Evolutionary conservation across 2,888 invertebrate genomes (phyloP).

Genomic region (Xestobium rufovillosum): DNA sequence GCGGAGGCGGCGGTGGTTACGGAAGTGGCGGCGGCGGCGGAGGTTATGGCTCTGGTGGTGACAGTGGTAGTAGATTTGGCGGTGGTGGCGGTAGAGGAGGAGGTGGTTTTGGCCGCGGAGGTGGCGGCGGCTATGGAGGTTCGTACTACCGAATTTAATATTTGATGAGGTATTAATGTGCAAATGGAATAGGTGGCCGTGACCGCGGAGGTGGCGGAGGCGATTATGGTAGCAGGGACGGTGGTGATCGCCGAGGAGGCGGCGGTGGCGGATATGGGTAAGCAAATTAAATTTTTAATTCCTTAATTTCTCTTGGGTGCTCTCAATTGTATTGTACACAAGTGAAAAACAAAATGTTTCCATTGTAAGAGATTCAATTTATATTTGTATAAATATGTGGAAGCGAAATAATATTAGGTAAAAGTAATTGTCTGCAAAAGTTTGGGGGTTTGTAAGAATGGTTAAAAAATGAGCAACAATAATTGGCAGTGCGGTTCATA

Average conservation of each 20-base stretch:
- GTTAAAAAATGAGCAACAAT: too few relatives aligned
- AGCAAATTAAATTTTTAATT: constrained; percentile 15
- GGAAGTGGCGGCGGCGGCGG: constrained; percentile 19
- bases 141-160: too few relatives aligned
- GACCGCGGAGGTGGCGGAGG: constrained; percentile 42
- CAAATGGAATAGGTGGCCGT: too few relatives aligned
- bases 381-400: too few relatives aligned
- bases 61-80: constrained; percentile 24
- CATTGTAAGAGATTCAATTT: too few relatives aligned
- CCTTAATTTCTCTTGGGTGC: constrained; percentile 15
- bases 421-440: too few relatives aligned
- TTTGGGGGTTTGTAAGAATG: too few relatives aligned
- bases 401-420: too few relatives aligned
- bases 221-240: constrained; percentile 48
- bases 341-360: too few relatives aligned
- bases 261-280: constrained; percentile 21
- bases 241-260: constrained; percentile 45
- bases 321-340: too few relatives aligned
- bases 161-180: too few relatives aligned
- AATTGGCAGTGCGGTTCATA: too few relatives aligned
- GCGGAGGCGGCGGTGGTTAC: constrained; percentile 20
- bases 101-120: constrained; percentile 7
- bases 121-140: constrained; percentile 17
- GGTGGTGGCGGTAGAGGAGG: constrained; percentile 17
- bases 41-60: constrained; percentile 22